Evolutionary conservation across 2,888 invertebrate genomes (phyloP), one percentile per base, ranked within the genome.

Genomic region (Tromatobia lineatoria): DNA sequence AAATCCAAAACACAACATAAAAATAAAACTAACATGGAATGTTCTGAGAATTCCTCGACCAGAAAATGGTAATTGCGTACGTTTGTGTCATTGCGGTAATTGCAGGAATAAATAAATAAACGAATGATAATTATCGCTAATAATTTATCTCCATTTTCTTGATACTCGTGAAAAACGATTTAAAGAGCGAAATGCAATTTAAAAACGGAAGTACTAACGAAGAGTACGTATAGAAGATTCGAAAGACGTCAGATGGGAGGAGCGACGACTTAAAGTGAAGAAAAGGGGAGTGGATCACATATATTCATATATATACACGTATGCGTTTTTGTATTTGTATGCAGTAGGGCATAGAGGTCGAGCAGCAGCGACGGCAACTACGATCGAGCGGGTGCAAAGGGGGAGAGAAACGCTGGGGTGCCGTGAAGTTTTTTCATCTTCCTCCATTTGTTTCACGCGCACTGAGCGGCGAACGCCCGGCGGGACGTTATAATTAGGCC

Each of bases 401-500:
- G 45, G 57, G 70, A 29, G 29, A 20, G 73, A 38, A 64, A 15
- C 69, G 42, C 64, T 38, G 52, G 71, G 61, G 67, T 61, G 76
- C 45, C 69, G 52, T 54, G 1, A 80, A 73, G 64, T 80, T 85
- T 86, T 89, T 89, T 85, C 86, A 87, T 88, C 87, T 89, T 90
- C 81, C 87, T 87, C 78, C 78, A 84, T 82, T 85, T 78, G 84
- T 85, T 84, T 87, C 74, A 70, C 79, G 82, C 70, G 79, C 76
- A 76, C 29, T 66, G 82, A 74, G 75, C 66, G 69, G 59, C 47
- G 74, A 77, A 77, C 59, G 78, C 54, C 64, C 67, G 78, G 75
- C 75, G 85, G 86, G 83, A 86, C 76, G 87, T 87, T 89, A 90
- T 92, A 93, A 93, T 92, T 93, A 92, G 91, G 89, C 86, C 85